Evolutionary conservation across 2,888 invertebrate genomes (phyloP).

Genomic region (Agrypnus murinus): DNA sequence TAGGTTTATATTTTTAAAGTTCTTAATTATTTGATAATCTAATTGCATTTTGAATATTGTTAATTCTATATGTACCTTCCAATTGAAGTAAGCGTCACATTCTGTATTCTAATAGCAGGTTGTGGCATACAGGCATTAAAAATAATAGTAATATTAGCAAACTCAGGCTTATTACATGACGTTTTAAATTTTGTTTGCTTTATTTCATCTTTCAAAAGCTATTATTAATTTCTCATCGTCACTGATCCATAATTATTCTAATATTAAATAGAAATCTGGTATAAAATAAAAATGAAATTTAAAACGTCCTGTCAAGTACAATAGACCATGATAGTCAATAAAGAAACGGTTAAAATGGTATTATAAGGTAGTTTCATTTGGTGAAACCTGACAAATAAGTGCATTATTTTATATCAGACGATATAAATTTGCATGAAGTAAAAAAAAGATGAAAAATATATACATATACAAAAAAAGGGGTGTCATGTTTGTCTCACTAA

Average conservation of each 20-base stretch:
- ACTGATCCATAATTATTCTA: too few species aligned
- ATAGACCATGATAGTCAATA: conserved; percentile 8
- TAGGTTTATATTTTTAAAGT: too few species aligned
- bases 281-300: neutral
- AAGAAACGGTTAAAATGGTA: neutral
- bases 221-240: too few species aligned
- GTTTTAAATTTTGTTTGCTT: conserved; percentile 4
- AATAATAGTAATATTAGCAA: neutral
- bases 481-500: conserved; percentile 31
- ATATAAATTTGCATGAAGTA: conserved; percentile 24
- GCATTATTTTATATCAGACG: conserved; percentile 22
- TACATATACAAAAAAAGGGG: conserved; percentile 19
- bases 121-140: neutral
- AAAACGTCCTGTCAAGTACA: conserved; percentile 2
- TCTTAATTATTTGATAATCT: neutral
- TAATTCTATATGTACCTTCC: neutral
- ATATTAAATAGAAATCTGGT: neutral
- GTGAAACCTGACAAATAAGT: conserved; percentile 24
- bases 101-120: conserved; percentile 5
- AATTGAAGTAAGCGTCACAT: neutral
- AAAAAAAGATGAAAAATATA: conserved; percentile 14
- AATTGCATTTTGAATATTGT: neutral
- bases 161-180: neutral
- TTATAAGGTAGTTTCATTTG: conserved; percentile 7
- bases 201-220: neutral